A percentile compares a stretch with the other conserved stretches of the same genome.
phyloP scores from a whole-genome alignment of 2,888 invertebrate species.

The Rambutsinella grinnellia region DNA sequence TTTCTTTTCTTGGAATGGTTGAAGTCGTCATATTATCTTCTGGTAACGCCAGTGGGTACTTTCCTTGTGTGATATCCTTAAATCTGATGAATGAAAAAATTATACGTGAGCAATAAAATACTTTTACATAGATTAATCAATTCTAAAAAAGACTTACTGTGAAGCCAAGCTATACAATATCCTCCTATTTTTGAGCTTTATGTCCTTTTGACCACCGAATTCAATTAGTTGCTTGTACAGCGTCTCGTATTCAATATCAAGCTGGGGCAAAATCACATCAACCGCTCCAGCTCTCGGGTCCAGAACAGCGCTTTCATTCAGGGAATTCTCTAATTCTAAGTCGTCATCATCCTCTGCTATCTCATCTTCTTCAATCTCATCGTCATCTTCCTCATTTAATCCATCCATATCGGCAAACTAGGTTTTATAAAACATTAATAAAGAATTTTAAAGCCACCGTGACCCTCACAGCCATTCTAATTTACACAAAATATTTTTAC shows the following conservation, averaged over 20 bases:
- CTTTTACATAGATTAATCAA: constrained; percentile 14
- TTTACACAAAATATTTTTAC: not conserved
- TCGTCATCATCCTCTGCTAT: constrained; percentile 61
- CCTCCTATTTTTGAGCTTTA: constrained; percentile 70
- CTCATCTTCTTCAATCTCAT: constrained; percentile 62
- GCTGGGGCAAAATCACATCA: constrained; percentile 78
- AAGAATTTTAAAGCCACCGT: not conserved
- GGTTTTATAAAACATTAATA: not conserved
- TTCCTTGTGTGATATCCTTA: constrained; percentile 73
- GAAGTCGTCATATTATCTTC: constrained; percentile 40
- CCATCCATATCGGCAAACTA: constrained; percentile 68
- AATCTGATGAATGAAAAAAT: constrained; percentile 72
- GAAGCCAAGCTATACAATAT: constrained; percentile 63
- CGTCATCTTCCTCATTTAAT: constrained; percentile 68
- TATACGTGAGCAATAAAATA: constrained; percentile 11
- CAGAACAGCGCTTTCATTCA: constrained; percentile 67
- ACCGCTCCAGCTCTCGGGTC: constrained; percentile 88
- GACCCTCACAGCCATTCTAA: not conserved
- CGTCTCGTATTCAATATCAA: constrained; percentile 76
- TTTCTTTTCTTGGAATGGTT: constrained; percentile 52
- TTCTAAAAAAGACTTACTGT: constrained; percentile 44
- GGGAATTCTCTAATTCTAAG: constrained; percentile 64
- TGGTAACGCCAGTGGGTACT: constrained; percentile 76
- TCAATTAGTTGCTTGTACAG: constrained; percentile 74
- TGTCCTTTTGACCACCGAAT: constrained; percentile 58